These are phyloP conservation scores for Antheraea mylitta DNA, from an alignment of 1,140 invertebrate genomes.

Conservation along the genomic window DNA sequence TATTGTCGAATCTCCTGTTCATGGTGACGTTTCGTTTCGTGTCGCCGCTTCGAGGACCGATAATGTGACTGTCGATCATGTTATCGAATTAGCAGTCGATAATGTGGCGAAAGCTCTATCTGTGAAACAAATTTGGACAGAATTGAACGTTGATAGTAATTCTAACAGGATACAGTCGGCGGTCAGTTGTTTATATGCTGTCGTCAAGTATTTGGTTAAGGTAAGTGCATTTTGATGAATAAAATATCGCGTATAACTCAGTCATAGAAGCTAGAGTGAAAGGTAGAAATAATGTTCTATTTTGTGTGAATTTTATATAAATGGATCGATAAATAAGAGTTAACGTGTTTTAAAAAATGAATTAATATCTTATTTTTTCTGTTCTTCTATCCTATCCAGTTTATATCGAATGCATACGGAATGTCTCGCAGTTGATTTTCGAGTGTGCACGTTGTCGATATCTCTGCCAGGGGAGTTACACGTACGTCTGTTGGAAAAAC, in stretches of 20 bases:
- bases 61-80: conserved; percentile 56
- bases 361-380: no score
- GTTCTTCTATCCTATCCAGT: no score
- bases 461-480: no score
- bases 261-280: no score
- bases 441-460: no score
- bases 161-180: conserved; percentile 66
- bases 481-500: no score
- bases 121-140: conserved; percentile 61
- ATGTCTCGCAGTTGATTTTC: no score
- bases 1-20: conserved; percentile 54
- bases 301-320: no score
- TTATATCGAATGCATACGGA: no score
- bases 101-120: conserved; percentile 66
- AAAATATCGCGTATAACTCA: background rate
- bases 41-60: conserved; percentile 44
- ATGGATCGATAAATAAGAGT: no score
- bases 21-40: conserved; percentile 63
- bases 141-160: conserved; percentile 67
- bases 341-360: no score
- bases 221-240: conserved; percentile 33
- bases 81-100: conserved; percentile 47
- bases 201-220: conserved; percentile 70
- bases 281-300: no score
- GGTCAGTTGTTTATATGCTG: conserved; percentile 70